Evolutionary conservation across 2,113 vertebrate species (phyloP), one percentile per base, ranked within the genome.

Genomic region (Periophthalmodon schlosseri): DNA sequence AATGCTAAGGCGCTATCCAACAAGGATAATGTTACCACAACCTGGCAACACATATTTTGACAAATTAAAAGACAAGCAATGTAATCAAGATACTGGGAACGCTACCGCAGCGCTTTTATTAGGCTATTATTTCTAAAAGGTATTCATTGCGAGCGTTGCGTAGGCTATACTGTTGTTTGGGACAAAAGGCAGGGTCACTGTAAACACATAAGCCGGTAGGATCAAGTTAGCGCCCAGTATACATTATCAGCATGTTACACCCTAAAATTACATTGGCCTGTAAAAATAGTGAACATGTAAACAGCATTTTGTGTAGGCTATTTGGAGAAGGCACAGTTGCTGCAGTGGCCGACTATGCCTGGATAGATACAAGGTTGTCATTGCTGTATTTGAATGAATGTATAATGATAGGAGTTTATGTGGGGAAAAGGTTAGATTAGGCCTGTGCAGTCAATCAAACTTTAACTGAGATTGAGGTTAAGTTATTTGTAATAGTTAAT

Each of bases 281-380:
- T 77, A 83, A 84, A 91, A 88, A 92, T 90, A 92, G 84, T 65
- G 69, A 80, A 84, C 82, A 87, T 84, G 76, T 81, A 89, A 90
- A 88, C 87, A 85, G 23, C 60, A 10, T 87, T 82, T 82, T 87
- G 88, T 89, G 89, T 84, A 64, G 72, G 84, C 87, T 90, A 88
- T 90, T 91, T 89, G 87, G 76, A 84, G 81, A 39, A 72, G 80
- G 87, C 77, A 80, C 58, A 76, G 76, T 58, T 65, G 44, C 71
- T 79, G 81, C 80, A 84, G 80, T 61, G 70, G 56, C 61, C 68
- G 0, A 64, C 39, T 76, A 68, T 73, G 49, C 77, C 72, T 72
- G 74, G 85, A 49, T 73, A 70, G 80, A 60, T 14, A 60, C 5
- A 21, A 10, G 18, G 18, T 5, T 24, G 24, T 13, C 10, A 21